These are phyloP conservation scores for Monodelphis domestica DNA, from an alignment of 2,797 vertebrate species.

Conservation along the genomic window DNA sequence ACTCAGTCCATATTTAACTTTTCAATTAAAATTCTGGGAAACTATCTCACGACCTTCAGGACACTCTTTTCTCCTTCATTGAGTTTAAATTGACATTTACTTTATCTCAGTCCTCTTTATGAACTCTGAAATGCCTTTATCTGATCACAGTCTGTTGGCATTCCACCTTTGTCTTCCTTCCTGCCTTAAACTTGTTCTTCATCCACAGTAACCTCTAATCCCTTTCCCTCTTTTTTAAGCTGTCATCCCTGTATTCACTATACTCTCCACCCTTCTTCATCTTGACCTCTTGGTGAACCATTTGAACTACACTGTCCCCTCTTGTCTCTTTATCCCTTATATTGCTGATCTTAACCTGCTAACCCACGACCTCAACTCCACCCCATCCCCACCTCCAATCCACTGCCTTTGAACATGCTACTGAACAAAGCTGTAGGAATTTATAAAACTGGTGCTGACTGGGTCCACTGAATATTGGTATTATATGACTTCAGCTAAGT, in stretches of 20 bases:
- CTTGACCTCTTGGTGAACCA: neutral
- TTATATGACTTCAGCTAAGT: neutral
- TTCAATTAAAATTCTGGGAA: neutral
- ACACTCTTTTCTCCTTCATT: neutral
- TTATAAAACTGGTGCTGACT: neutral
- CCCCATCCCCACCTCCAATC: no score
- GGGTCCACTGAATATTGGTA: neutral
- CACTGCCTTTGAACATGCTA: neutral
- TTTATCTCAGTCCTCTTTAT: no score
- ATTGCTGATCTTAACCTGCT: neutral
- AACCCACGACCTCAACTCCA: no score
- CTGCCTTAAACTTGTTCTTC: neutral
- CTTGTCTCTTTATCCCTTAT: neutral
- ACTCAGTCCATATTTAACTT: neutral
- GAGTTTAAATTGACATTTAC: neutral
- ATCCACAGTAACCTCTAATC: neutral
- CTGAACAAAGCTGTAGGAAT: neutral
- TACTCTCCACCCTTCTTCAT: neutral
- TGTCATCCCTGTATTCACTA: neutral
- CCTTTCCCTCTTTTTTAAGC: neutral
- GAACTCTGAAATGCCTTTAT: neutral
- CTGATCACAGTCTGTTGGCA: neutral
- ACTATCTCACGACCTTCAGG: neutral
- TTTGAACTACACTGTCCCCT: neutral
- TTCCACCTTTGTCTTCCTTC: neutral